A percentile compares a stretch with the other conserved stretches of the same genome.
Evolutionary conservation across 2,113 vertebrate genomes (phyloP).

Genomic region (Speoplatyrhinus poulsoni): DNA sequence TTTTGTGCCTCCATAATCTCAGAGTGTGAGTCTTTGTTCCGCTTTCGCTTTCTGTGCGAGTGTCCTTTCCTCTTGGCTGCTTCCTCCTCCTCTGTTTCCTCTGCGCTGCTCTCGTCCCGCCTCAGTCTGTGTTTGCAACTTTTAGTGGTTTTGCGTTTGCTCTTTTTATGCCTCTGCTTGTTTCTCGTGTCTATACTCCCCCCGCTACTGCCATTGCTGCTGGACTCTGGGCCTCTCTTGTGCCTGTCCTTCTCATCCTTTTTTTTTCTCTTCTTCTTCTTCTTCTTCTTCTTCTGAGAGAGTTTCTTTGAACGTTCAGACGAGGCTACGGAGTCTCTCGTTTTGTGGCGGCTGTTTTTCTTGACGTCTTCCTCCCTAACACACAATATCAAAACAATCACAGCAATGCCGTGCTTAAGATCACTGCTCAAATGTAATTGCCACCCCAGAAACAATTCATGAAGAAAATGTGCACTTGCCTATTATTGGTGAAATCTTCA

Average conservation of each 20-base stretch:
- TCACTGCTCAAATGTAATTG: neutral
- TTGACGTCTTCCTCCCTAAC: slow-evolving; percentile 58
- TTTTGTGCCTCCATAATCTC: slow-evolving; percentile 56
- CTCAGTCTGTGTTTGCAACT: slow-evolving; percentile 64
- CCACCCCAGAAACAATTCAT: neutral
- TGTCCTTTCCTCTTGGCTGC: slow-evolving; percentile 24
- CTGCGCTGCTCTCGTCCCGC: slow-evolving; percentile 64
- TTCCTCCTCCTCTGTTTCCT: slow-evolving; percentile 43
- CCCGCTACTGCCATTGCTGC: slow-evolving; percentile 67
- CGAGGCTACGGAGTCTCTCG: slow-evolving; percentile 75
- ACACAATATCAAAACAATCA: neutral
- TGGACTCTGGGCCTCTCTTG: slow-evolving; percentile 68
- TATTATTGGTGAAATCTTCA: slow-evolving; percentile 90
- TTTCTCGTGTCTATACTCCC: slow-evolving; percentile 37
- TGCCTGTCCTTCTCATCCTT: slow-evolving; percentile 60
- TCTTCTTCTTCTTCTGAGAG: slow-evolving; percentile 89
- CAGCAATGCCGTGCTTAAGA: neutral
- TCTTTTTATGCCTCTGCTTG: slow-evolving; percentile 66
- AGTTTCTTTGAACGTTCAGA: slow-evolving; percentile 87
- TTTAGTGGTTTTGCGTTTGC: slow-evolving; percentile 69
- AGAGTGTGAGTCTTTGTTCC: slow-evolving; percentile 63
- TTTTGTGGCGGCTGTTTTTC: slow-evolving; percentile 71
- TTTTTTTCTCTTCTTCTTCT: slow-evolving; percentile 77
- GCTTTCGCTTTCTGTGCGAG: slow-evolving; percentile 57
- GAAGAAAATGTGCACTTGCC: slow-evolving; percentile 72